Percentiles rank a stretch among this genome's conserved stretches.
Conservation (phyloP, 2,888 invertebrate species). For the Uropetala carovei region DNA sequence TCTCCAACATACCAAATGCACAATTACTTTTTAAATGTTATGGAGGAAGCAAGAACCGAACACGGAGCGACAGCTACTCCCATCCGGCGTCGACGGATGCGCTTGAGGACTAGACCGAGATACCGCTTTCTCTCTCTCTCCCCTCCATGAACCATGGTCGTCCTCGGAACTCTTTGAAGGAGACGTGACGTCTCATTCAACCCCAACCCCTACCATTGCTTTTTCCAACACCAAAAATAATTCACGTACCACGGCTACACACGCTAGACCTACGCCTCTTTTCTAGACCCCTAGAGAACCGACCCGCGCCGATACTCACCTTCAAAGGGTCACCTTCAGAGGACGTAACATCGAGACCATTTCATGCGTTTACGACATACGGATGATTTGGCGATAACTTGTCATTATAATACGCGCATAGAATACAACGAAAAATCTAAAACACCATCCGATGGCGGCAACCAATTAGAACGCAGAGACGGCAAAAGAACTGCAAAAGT, state of each 20-base stretch:
- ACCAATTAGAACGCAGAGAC: too few relatives aligned
- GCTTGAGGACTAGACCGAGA: conserved; percentile 34
- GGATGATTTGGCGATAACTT: too few relatives aligned
- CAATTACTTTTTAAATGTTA: too few relatives aligned
- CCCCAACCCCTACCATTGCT: conserved; percentile 13
- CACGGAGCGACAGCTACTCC: neutral
- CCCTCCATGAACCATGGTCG: conserved; percentile 60
- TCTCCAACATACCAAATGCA: neutral
- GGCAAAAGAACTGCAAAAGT: too few relatives aligned
- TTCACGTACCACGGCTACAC: conserved; percentile 38
- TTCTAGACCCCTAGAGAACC: conserved; percentile 1
- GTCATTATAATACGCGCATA: too few relatives aligned
- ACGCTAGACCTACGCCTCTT: neutral
- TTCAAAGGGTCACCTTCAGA: conserved; percentile 59
- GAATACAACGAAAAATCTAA: too few relatives aligned
- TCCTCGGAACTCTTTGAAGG: conserved; percentile 39
- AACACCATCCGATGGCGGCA: too few relatives aligned
- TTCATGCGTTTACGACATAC: too few relatives aligned
- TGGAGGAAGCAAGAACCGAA: neutral
- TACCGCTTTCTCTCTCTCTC: conserved; percentile 13
- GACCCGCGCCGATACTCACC: conserved; percentile 25
- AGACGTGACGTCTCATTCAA: conserved; percentile 29
- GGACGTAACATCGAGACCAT: neutral
- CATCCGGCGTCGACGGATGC: conserved; percentile 33
- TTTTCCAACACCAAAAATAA: conserved; percentile 58